Evolutionary conservation across 2,797 vertebrate species (phyloP).

Genomic region (Tadarida brasiliensis): DNA sequence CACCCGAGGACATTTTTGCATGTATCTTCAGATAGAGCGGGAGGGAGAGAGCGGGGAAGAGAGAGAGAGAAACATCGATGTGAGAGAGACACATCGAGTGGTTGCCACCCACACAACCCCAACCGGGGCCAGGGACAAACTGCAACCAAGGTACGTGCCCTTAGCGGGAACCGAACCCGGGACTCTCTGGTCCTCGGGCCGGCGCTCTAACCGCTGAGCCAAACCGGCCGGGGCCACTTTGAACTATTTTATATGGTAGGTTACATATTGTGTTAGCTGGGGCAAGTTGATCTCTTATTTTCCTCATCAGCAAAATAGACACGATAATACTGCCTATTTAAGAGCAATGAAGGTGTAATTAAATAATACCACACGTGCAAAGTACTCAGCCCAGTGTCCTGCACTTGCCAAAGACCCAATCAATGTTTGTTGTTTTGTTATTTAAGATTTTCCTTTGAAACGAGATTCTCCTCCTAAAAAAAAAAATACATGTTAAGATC

Average conservation of each 20-base stretch:
- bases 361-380: not conserved
- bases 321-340: not conserved
- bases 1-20: no score
- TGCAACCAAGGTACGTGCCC: no score
- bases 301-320: not conserved
- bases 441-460: slow-evolving; percentile 50
- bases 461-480: not conserved
- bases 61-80: no score
- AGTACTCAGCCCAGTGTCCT: not conserved
- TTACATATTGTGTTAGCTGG: not conserved
- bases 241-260: not conserved
- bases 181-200: no score
- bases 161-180: no score
- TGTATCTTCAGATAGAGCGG: no score
- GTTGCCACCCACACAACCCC: no score
- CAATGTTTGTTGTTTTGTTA: slow-evolving; percentile 26
- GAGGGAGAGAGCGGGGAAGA: no score
- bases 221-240: no score
- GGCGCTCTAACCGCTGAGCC: no score
- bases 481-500: slow-evolving; percentile 20
- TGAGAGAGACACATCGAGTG: no score
- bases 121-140: no score
- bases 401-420: not conserved
- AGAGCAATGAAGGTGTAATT: not conserved
- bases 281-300: not conserved